Evolutionary conservation across 2,888 invertebrate genomes (phyloP), one percentile per base, ranked within the genome.

Genomic region (Meliscaeva auricollis): DNA sequence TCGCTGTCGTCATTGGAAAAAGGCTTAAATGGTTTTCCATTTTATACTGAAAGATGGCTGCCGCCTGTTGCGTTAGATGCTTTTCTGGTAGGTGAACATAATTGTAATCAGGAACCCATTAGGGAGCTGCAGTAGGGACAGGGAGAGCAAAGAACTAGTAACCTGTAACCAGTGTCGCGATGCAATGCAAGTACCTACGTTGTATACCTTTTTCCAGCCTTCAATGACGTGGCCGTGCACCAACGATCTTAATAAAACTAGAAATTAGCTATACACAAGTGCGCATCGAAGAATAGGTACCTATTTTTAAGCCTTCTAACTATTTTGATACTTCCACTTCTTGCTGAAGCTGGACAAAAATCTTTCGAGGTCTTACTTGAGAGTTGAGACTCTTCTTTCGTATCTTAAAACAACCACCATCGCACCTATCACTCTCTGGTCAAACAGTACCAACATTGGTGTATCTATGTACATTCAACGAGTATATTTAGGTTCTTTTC

Each of bases 81-180:
- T 85, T 81, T 85, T 85, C 76, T 85, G 85, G 85, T 85, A 81
- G 85, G 80, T 81, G 85, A 76, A 85, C 81, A 81, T 85, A 85
- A 85, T 85, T 46, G 73, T 80, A 81, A 81, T 85, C 81, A 85
- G 85, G 81, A 81, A 81, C 62, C 73, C 81, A 85, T 85, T 81
- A 85, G 48, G 50, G 66, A 66, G 58, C 58, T 8, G 11, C 38
- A 38, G 38, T 9, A 38, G 13, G 38, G 13, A 13, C 11, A 38
- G 38, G 72, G 73, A 73, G 76, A 69, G 56, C 77, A 78, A 35
- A 73, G 73, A 85, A 85, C 81, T 77, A 85, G 81, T 30, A 64
- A 64, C 64, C 64, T 64, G 64, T 64, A 64, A 64, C 30, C 17
- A 46, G 26, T 26, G 54, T 38, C 32, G 13, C 32, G 30, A 17